Percentiles rank a stretch among this genome's conserved stretches.
Evolutionary conservation across 2,888 invertebrate species (phyloP).

Genomic region (Caradrina clavipalpis): DNA sequence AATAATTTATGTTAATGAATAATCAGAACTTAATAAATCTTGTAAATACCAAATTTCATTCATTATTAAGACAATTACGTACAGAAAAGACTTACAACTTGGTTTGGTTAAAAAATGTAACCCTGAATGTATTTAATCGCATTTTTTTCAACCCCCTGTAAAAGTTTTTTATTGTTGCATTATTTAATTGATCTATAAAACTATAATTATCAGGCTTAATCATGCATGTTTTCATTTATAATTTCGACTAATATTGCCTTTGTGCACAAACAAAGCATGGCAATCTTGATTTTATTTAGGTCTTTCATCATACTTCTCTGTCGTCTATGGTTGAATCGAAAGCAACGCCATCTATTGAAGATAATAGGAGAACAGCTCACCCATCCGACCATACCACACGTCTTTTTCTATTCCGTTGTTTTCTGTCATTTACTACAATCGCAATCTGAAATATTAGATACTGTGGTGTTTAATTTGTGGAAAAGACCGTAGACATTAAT

Average conservation of each 20-base stretch:
- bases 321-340: slow-evolving; percentile 76
- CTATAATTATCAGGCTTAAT: not conserved
- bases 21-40: not conserved
- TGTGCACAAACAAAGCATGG: slow-evolving; percentile 21
- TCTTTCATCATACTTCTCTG: slow-evolving; percentile 69
- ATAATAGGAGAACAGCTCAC: slow-evolving; percentile 68
- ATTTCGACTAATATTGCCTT: not conserved
- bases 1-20: not conserved
- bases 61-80: no score
- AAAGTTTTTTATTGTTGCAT: not conserved
- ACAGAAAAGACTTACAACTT: no score
- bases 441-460: slow-evolving; percentile 77
- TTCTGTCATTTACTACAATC: slow-evolving; percentile 83
- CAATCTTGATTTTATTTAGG: slow-evolving; percentile 63
- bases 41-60: not conserved
- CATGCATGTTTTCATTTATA: slow-evolving; percentile 16
- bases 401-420: slow-evolving; percentile 87
- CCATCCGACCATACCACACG: slow-evolving; percentile 80
- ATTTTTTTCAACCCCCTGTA: not conserved
- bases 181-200: not conserved
- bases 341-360: slow-evolving; percentile 81
- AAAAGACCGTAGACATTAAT: slow-evolving; percentile 73
- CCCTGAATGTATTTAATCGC: not conserved
- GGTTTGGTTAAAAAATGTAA: not conserved
- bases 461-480: slow-evolving; percentile 70